phyloP scores from a whole-genome alignment of 2,113 vertebrate species.

The Trematocara macrostoma region DNA sequence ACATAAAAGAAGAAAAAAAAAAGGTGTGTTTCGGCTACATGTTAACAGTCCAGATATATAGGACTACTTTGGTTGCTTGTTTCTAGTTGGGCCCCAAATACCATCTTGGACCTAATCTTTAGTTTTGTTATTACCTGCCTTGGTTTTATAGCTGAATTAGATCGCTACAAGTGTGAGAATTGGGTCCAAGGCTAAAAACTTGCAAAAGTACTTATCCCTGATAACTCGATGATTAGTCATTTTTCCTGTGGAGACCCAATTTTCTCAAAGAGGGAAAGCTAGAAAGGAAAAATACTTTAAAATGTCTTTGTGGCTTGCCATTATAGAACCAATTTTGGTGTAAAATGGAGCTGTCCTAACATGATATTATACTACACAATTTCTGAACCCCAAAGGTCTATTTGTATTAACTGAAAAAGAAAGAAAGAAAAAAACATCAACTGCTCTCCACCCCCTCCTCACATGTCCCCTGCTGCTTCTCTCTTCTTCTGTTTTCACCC shows the following conservation, averaged over 20 bases:
- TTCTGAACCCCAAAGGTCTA: slow-evolving; percentile 15
- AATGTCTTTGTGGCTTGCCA: not conserved
- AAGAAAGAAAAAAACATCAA: not conserved
- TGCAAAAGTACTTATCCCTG: not conserved
- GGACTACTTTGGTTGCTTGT: not conserved
- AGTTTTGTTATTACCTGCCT: not conserved
- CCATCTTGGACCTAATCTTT: not conserved
- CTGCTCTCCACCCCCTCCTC: not conserved
- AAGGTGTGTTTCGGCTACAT: not conserved
- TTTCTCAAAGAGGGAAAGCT: slow-evolving; percentile 7
- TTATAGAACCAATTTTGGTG: slow-evolving; percentile 41
- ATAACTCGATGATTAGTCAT: slow-evolving; percentile 26
- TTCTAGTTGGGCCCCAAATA: not conserved
- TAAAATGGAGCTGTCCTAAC: slow-evolving; percentile 43
- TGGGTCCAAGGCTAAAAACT: slow-evolving; percentile 1
- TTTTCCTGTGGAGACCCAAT: not conserved
- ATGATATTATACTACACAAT: slow-evolving; percentile 30
- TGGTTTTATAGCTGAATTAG: not conserved
- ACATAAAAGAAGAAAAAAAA: not conserved
- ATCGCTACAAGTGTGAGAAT: not conserved
- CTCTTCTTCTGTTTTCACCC: not conserved
- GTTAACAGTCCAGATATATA: not conserved
- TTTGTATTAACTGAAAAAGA: slow-evolving; percentile 35
- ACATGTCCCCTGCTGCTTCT: not conserved
- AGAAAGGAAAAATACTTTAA: slow-evolving; percentile 17